Evolutionary conservation across 1,140 invertebrate genomes (phyloP).

Genomic region (Heliconius nattereri): DNA sequence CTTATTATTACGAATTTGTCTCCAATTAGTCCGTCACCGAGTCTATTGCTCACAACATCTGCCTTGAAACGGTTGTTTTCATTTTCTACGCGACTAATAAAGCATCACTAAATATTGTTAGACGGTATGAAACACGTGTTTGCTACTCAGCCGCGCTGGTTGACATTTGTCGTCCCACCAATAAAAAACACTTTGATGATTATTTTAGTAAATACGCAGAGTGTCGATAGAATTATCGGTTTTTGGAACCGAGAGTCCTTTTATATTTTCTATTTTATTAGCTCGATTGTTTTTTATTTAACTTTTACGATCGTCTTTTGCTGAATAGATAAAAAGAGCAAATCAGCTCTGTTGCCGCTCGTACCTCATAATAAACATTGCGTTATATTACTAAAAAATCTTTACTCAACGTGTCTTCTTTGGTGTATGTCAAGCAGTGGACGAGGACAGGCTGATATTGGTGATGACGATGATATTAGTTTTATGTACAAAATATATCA

Average conservation of each 20-base stretch:
- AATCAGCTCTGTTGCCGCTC: constrained; percentile 59
- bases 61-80: constrained; percentile 69
- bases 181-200: constrained; percentile 78
- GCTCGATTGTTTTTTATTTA: background rate
- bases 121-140: constrained; percentile 78
- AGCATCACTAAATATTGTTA: constrained; percentile 77
- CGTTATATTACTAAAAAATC: background rate
- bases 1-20: constrained; percentile 56
- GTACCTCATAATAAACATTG: constrained; percentile 46
- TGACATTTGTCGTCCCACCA: constrained; percentile 73
- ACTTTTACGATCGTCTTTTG: constrained; percentile 42
- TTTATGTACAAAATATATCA: background rate
- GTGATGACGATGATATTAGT: background rate
- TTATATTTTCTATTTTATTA: constrained; percentile 27
- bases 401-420: too few relatives aligned
- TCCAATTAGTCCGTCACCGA: constrained; percentile 58
- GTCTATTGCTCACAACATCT: constrained; percentile 60
- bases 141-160: constrained; percentile 62
- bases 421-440: too few relatives aligned
- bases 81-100: constrained; percentile 73
- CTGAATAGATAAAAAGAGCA: background rate
- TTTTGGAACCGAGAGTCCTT: constrained; percentile 53
- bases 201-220: constrained; percentile 76
- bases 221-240: constrained; percentile 76
- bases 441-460: too few relatives aligned